These are phyloP conservation scores for Desmodus rotundus DNA, from an alignment of 2,113 vertebrate species.

Conservation along the genomic window DNA sequence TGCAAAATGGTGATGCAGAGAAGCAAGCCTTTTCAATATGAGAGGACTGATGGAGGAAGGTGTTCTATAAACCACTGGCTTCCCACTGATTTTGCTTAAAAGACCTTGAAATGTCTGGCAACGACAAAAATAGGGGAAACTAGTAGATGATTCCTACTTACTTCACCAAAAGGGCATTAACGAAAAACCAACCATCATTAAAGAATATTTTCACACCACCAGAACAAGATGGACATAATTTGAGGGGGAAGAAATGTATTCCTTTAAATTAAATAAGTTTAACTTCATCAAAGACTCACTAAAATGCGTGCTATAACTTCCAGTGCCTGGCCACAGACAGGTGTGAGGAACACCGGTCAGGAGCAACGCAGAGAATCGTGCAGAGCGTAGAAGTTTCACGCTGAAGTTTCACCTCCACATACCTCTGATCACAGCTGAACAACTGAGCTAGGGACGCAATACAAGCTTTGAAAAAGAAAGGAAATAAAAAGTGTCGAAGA, in stretches of 20 bases:
- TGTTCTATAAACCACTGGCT: neutral
- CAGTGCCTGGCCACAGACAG: neutral
- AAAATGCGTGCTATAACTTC: neutral
- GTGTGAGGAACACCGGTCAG: neutral
- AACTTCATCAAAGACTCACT: neutral
- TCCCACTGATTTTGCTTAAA: neutral
- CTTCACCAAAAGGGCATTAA: neutral
- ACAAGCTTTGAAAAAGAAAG: slow-evolving; percentile 11
- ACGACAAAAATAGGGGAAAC: neutral
- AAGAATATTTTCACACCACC: neutral
- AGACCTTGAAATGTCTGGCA: neutral
- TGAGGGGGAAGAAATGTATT: neutral
- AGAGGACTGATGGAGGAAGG: neutral
- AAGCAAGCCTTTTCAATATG: neutral
- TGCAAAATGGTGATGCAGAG: neutral
- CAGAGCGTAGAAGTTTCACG: no score
- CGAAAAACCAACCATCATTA: neutral
- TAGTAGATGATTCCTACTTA: neutral
- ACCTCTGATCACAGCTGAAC: neutral
- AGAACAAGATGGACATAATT: neutral
- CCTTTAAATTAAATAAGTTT: neutral
- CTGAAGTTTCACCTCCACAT: fast-evolving
- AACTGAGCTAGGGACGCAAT: neutral
- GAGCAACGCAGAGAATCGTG: neutral
- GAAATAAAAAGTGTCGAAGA: neutral